These are phyloP conservation scores for Crocodylus rhombifer DNA, from an alignment of 2,797 vertebrate species.

Conservation along the genomic window DNA sequence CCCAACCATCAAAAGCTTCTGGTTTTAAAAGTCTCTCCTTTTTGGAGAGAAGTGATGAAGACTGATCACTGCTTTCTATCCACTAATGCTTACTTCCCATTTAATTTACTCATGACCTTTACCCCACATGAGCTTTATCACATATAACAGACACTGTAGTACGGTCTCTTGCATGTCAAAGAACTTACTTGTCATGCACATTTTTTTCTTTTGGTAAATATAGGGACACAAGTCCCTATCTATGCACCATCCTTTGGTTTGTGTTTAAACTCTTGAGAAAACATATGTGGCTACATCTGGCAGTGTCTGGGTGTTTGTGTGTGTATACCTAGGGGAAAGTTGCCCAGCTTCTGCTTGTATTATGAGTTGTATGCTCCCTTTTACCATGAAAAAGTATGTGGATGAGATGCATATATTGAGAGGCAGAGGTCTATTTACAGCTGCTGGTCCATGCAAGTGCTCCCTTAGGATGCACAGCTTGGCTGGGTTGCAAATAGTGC, in stretches of 20 bases:
- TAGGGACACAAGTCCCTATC: fast-evolving
- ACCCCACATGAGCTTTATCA: fast-evolving
- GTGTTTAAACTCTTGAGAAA: fast-evolving
- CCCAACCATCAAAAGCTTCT: not conserved
- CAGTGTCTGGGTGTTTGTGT: not conserved
- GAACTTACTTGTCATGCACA: not conserved
- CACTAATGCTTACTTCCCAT: not conserved
- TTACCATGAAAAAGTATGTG: fast-evolving
- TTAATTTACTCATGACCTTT: not conserved
- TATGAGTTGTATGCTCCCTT: fast-evolving
- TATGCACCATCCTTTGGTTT: fast-evolving
- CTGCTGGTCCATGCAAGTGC: not conserved
- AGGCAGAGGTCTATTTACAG: fast-evolving
- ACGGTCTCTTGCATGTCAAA: not conserved
- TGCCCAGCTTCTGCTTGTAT: fast-evolving
- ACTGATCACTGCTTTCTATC: not conserved
- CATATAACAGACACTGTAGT: fast-evolving
- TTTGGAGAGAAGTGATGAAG: not conserved
- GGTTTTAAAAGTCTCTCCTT: not conserved
- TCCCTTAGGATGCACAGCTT: not conserved
- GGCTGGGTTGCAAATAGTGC: not conserved
- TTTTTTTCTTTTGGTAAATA: not conserved
- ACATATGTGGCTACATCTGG: not conserved
- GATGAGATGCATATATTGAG: too few species aligned
- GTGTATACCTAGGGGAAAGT: fast-evolving